Evolutionary conservation across 23 tunicate genomes (phyloP), one percentile per base, ranked within the genome.

Genomic region (Aplidium turbinatum): DNA sequence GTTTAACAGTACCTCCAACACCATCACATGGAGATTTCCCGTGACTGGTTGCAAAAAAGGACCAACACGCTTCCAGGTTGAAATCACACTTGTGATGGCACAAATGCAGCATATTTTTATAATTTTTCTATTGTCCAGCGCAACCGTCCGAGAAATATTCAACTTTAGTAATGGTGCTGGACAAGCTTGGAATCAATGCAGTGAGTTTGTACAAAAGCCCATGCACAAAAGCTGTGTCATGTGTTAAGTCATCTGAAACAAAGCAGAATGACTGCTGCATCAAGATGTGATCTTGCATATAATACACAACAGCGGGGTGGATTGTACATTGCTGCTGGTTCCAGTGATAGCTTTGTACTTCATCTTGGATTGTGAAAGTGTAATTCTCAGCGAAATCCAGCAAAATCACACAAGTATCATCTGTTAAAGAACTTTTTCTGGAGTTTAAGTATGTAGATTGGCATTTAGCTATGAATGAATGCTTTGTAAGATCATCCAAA

Each of bases 41-140:
- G 25, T 77, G 82, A 30, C 82, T 77, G 9, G 73, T 31, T 22
- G 76, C 82, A 77, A 77, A 77, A 68, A 77, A 77, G 34, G 42
- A 26, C 82, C 82, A 77, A 1, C 19, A 38, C 4, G 82, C 82
- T 13, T 27, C n/a, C 11, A 77, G 34, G 22, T 39, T 42, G 29
- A 77, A 77, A 45, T 68, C 82, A 11, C 3, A 30, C 28, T 68
- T 33, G 40, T 77, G 82, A 30, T 57, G n/a, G 38, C 77, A 77
- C 33, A 77, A 25, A 63, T 77, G 68, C 5, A 63, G 46, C 46
- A 77, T 25, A 21, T 63, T 63, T 38, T 77, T 38, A 16, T 46
- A 38, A 58, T 77, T 77, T 31, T 77, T 77, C 23, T 77, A 77
- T 38, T 77, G 82, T 18, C 74, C 82, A 16, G 77, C 77, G 29